Percentiles rank a stretch among this genome's conserved stretches.
Evolutionary conservation across 2,888 invertebrate species (phyloP).

Genomic region (Bimastos eiseni): DNA sequence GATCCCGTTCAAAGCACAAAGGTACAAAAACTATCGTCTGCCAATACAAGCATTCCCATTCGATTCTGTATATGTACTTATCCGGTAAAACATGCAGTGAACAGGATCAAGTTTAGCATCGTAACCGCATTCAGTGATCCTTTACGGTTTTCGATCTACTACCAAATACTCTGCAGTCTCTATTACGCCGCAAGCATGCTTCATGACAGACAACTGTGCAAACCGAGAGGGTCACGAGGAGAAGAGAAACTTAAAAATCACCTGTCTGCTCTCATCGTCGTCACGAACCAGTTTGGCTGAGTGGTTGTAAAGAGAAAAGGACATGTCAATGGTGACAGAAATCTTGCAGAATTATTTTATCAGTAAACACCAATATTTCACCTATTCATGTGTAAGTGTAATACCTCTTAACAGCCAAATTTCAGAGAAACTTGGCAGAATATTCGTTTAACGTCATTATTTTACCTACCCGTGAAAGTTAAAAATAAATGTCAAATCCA

Average conservation of each 20-base stretch:
- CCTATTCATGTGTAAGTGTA: neutral
- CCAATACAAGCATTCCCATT: conserved; percentile 23
- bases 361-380: neutral
- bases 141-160: neutral
- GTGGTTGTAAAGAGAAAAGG: conserved; percentile 25
- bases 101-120: conserved; percentile 19
- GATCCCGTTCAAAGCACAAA: conserved; percentile 9
- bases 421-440: neutral
- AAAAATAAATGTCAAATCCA: neutral
- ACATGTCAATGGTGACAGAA: neutral
- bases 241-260: conserved; percentile 18
- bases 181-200: conserved; percentile 15
- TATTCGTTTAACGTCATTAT: too few species aligned
- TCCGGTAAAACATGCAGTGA: conserved; percentile 20
- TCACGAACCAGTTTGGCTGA: neutral
- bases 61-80: neutral
- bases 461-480: too few species aligned
- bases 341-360: neutral
- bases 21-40: conserved; percentile 8
- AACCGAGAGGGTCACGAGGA: neutral
- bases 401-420: neutral
- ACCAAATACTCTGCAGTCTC: conserved; percentile 15
- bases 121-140: neutral
- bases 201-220: conserved; percentile 20
- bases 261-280: neutral